phyloP scores from a whole-genome alignment of 2,113 vertebrate genomes.

The Rhea americana region DNA sequence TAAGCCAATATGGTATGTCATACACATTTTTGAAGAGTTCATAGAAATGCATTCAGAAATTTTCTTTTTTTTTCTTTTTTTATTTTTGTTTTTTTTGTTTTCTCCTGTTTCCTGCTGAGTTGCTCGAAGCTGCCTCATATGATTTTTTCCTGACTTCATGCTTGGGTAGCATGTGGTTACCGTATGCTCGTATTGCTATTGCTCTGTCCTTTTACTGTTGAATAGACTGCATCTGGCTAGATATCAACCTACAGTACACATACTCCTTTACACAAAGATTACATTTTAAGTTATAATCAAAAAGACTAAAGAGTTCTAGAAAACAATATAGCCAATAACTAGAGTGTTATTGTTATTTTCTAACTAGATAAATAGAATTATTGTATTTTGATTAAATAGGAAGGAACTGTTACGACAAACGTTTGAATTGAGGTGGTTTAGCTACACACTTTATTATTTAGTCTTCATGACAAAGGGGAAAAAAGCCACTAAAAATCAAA shows the following conservation, averaged over 20 bases:
- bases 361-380: neutral
- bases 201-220: neutral
- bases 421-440: neutral
- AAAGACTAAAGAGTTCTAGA: neutral
- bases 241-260: neutral
- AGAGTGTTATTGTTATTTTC: accelerated
- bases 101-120: neutral
- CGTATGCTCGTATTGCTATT: neutral
- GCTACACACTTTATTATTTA: neutral
- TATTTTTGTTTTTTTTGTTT: neutral
- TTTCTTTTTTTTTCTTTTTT: neutral
- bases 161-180: constrained; percentile 1
- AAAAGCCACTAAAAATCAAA: neutral
- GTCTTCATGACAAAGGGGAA: neutral
- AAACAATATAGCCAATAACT: neutral
- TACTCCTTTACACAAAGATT: neutral
- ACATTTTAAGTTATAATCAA: neutral
- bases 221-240: neutral
- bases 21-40: neutral
- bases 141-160: constrained; percentile 10
- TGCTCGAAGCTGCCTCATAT: neutral
- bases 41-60: neutral
- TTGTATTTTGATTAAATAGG: neutral
- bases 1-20: neutral
- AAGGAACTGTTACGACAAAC: neutral